Evolutionary conservation across 2,797 vertebrate species (phyloP), one percentile per base, ranked within the genome.

Genomic region (Liparis tanakae): DNA sequence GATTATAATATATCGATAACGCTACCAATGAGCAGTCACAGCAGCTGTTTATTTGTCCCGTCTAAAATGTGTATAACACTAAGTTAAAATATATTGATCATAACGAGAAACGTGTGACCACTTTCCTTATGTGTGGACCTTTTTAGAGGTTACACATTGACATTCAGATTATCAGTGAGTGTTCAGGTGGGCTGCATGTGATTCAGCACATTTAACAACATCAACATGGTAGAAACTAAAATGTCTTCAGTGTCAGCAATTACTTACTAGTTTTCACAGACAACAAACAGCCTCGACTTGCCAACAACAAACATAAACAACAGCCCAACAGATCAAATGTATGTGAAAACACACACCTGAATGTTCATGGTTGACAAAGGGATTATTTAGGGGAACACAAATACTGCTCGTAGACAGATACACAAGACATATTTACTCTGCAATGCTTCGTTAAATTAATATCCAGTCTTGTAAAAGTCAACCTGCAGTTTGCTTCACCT

Each of bases 151-250:
- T 25, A 17, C 20, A 41, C 25, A 3, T 3, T 48, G 33, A 56
- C 57, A 46, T 48, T 65, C 13, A 20, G 17, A 18, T 37, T 66
- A 13, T 68, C 4, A 2, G 48, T 14, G 56, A 20, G 5, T 10
- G 15, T 67, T 51, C 25, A 41, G 7, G 12, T 55, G 39, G 1
- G 30, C 63, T n/a, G 57, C 41, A 66, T 4, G 7, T 82, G 70
- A 87, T 68, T 76, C 75, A 79, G 54, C 62, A 76, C 41, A 76
- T 70, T 76, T 8, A 54, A 62, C 53, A 60, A 62, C 41, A 53
- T 14, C 60, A 33, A 8, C 39, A 56, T 1, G 4, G 12, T 36
- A 56, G 61, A 58, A 62, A 14, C 5, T 34, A 54, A 54, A 36
- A 43, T 25, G 2, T 6, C 12, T 5, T 1, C 3, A 56, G n/a